phyloP scores from a whole-genome alignment of 2,113 vertebrate species.

The Octodon degus region DNA sequence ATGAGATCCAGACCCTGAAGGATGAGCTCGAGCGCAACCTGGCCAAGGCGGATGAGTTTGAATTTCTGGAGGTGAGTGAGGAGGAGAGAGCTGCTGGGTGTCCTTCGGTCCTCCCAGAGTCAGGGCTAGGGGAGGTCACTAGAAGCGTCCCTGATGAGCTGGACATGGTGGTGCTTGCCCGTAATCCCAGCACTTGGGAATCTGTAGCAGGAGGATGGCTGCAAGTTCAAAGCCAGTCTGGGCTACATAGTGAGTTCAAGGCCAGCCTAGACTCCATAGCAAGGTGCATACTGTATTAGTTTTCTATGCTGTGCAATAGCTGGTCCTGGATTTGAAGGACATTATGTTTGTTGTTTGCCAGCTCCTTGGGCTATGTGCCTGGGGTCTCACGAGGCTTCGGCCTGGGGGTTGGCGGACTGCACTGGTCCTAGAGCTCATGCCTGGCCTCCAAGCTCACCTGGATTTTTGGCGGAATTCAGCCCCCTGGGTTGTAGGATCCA shows the following conservation, averaged over 20 bases:
- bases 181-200: neutral
- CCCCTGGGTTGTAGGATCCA: neutral
- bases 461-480: neutral
- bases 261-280: too few relatives aligned
- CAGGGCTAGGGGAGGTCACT: neutral
- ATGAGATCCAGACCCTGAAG: slow-evolving; percentile 85
- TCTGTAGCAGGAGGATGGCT: neutral
- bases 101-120: neutral
- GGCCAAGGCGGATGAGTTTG: slow-evolving; percentile 84
- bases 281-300: accelerated
- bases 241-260: neutral
- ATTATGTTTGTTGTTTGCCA: neutral
- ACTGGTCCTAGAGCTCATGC: neutral
- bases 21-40: slow-evolving; percentile 87
- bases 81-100: accelerated
- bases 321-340: neutral
- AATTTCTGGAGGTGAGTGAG: slow-evolving; percentile 93
- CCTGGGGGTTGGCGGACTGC: neutral
- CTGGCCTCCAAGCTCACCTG: neutral
- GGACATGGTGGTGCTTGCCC: neutral
- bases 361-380: neutral
- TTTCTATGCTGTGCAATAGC: neutral
- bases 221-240: neutral
- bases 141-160: neutral
- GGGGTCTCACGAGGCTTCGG: neutral